Conservation (phyloP, 2,797 vertebrate genomes). For the Philypnodon macrostomus region DNA sequence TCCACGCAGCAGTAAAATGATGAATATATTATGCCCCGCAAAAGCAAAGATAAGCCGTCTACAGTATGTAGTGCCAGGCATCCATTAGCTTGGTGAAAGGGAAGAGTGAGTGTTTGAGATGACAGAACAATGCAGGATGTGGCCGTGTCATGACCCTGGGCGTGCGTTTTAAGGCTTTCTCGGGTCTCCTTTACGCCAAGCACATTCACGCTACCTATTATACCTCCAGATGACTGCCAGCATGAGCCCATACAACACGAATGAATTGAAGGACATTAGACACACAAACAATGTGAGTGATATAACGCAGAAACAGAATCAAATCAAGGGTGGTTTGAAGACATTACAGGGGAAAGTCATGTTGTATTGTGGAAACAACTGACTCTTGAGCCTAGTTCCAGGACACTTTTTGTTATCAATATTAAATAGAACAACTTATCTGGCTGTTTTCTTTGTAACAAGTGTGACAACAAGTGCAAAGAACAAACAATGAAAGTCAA, state of each 20-base stretch:
- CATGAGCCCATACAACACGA: conserved; percentile 22
- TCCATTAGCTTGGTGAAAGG: conserved; percentile 46
- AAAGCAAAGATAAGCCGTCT: conserved; percentile 56
- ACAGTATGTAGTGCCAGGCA: too few relatives aligned
- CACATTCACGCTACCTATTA: conserved; percentile 21
- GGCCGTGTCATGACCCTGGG: conserved; percentile 20
- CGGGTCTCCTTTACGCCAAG: conserved; percentile 21
- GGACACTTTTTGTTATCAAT: not conserved
- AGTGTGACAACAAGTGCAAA: not conserved
- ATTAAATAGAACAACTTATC: not conserved
- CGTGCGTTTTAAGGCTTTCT: conserved; percentile 27
- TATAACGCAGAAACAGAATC: not conserved
- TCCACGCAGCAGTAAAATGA: conserved; percentile 21
- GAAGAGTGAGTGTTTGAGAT: conserved; percentile 46
- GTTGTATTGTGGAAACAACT: not conserved
- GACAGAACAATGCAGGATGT: conserved; percentile 24
- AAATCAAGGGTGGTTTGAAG: not conserved
- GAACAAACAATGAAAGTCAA: too few relatives aligned
- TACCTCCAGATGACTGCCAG: conserved; percentile 14
- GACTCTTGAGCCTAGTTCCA: not conserved
- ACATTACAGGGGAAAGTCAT: not conserved
- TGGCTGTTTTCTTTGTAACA: not conserved
- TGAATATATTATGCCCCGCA: conserved; percentile 64
- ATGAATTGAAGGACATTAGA: too few relatives aligned
- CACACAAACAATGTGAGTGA: conserved; percentile 4